phyloP scores from a whole-genome alignment of 1,140 invertebrate species.

The Thaumetopoea pityocampa region DNA sequence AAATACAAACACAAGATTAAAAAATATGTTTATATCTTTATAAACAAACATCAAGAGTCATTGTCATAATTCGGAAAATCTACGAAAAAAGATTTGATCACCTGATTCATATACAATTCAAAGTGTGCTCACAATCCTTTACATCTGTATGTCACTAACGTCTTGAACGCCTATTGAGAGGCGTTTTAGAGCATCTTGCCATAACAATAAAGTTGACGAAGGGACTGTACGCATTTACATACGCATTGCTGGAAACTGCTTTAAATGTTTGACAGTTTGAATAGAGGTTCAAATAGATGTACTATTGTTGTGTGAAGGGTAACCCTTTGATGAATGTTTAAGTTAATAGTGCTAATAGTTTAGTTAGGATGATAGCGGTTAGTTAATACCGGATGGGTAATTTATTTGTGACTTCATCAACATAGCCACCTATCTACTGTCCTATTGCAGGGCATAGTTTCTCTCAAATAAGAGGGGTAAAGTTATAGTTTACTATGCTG shows the following conservation, averaged over 20 bases:
- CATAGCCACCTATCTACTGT: too few species aligned
- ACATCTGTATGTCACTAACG: constrained; percentile 31
- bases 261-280: constrained; percentile 66
- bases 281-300: constrained; percentile 35
- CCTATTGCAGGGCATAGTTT: too few species aligned
- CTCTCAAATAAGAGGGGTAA: too few species aligned
- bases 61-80: too few species aligned
- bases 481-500: too few species aligned
- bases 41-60: too few species aligned
- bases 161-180: constrained; percentile 49
- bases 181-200: constrained; percentile 47
- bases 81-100: too few species aligned
- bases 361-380: constrained; percentile 8
- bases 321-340: constrained; percentile 29
- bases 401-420: neutral
- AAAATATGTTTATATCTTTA: too few species aligned
- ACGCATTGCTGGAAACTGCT: constrained; percentile 46
- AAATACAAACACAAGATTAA: neutral
- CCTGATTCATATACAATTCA: too few species aligned
- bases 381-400: neutral
- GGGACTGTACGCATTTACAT: constrained; percentile 57
- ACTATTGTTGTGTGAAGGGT: constrained; percentile 35
- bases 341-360: constrained; percentile 8
- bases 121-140: neutral
- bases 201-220: constrained; percentile 65